These are phyloP conservation scores for Plumapathes pennacea DNA, from an alignment of 92 coral and sea anemone species.

Conservation along the genomic window DNA sequence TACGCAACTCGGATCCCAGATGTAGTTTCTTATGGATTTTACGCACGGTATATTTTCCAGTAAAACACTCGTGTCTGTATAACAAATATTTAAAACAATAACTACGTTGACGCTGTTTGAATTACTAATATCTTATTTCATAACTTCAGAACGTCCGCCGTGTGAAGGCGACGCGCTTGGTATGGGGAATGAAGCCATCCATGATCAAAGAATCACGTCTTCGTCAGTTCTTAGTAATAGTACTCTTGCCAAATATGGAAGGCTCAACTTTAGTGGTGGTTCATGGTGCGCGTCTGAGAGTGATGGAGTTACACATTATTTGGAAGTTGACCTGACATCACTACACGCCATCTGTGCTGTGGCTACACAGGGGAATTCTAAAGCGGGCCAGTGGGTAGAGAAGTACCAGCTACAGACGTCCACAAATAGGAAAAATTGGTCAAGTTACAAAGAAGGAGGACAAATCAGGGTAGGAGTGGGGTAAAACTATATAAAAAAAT, in stretches of 20 bases:
- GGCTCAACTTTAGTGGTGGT: slow-evolving; percentile 4
- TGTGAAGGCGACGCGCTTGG: slow-evolving; percentile 6
- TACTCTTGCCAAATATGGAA: background rate
- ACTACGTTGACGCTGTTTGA: too few species aligned
- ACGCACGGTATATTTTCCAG: too few species aligned
- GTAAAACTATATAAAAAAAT: too few species aligned
- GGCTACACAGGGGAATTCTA: slow-evolving; percentile 27
- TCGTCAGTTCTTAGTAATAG: slow-evolving; percentile 4
- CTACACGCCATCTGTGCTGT: slow-evolving; percentile 30
- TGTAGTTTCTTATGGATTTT: too few species aligned
- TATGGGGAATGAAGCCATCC: slow-evolving; percentile 7
- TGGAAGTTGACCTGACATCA: slow-evolving; percentile 19
- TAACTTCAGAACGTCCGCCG: too few species aligned
- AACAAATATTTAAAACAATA: too few species aligned
- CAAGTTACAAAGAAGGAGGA: slow-evolving; percentile 13
- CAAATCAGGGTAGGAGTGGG: slow-evolving; percentile 25
- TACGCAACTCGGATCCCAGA: too few species aligned
- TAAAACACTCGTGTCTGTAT: too few species aligned
- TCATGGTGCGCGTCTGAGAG: slow-evolving; percentile 28
- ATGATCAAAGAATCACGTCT: slow-evolving; percentile 3
- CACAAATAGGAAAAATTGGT: slow-evolving; percentile 21
- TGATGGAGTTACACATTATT: slow-evolving; percentile 18
- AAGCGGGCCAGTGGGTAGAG: slow-evolving; percentile 42
- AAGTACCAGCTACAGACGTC: slow-evolving; percentile 28
- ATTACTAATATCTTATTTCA: too few species aligned